Percentiles rank a stretch among this genome's conserved stretches.
phyloP scores from a whole-genome alignment of 2,888 invertebrate species.

The Eurytoma adleriae region DNA sequence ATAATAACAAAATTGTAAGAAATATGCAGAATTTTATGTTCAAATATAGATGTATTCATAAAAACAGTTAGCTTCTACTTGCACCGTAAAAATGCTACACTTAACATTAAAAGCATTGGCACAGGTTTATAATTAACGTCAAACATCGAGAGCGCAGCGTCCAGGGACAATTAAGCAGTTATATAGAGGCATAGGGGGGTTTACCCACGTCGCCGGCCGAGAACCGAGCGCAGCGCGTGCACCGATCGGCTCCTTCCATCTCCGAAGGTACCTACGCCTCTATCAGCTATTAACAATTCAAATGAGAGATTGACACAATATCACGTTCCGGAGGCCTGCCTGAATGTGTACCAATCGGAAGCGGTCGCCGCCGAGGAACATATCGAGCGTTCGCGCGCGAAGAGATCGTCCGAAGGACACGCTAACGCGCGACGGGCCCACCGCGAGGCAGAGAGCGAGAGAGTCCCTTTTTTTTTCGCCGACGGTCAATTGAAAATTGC shows the following conservation, averaged over 20 bases:
- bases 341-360: conserved; percentile 68
- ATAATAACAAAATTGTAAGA: too few species aligned
- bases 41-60: too few species aligned
- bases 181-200: too few species aligned
- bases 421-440: neutral
- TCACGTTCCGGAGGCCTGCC: conserved; percentile 75
- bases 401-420: conserved; percentile 30
- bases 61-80: too few species aligned
- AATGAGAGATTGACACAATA: conserved; percentile 74
- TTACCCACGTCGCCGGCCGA: too few species aligned
- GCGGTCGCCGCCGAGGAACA: conserved; percentile 17
- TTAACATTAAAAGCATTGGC: too few species aligned
- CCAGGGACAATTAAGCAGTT: too few species aligned
- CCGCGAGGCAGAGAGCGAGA: conserved; percentile 7
- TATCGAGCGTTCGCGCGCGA: neutral
- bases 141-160: too few species aligned
- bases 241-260: conserved; percentile 15
- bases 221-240: neutral
- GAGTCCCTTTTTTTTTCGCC: conserved; percentile 15
- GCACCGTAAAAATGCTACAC: too few species aligned
- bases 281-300: conserved; percentile 71
- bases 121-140: too few species aligned
- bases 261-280: neutral
- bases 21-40: too few species aligned
- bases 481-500: conserved; percentile 13